Evolutionary conservation across 2,888 invertebrate species (phyloP), one percentile per base, ranked within the genome.

Genomic region (Gymnoscelis rufifasciata): DNA sequence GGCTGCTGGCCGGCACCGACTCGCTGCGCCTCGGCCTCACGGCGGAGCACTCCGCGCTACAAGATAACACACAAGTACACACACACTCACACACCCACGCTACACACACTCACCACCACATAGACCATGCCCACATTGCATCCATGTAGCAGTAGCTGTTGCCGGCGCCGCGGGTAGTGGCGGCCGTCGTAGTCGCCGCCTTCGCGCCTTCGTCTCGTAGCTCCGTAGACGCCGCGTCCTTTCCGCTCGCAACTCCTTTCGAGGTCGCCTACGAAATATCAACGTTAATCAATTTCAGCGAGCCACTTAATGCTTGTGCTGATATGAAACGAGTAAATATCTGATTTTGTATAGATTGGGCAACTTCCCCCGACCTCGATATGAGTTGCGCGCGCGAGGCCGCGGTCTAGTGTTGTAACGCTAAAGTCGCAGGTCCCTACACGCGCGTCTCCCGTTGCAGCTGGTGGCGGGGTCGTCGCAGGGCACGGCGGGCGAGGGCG

Each of bases 1-100:
- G 94, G 55, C 91, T 94, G 83, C 92, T 94, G 72, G 93, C 94
- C 64, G 87, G 87, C 74, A 94, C 94, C 59, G 93, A 94, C 89
- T 92, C 92, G 76, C 90, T 93, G 68, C 92, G 92, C 88, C 87
- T 93, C 77, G 92, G 92, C 65, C 84, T 92, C 74, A 91, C 91
- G 74, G 91, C 92, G 76, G 86, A 90, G 53, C 87, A 90, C 76
- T 82, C 90, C 62, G 89, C 88, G 68, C 79, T 88, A 48, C 71
- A 84, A 72, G 87, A 89, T 83, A 78, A 82, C 77, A 74, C 83
- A 72, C 83, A 86, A 89, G 84, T 86, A 89, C 78, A 75, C 65
- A 51, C 54, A 11, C 19, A 35, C 35, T 10, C 19, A 35, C 44
- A 56, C 57, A 47, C n/a, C 49, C 31, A 30, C 37, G 14, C 3